Conservation (phyloP, 2,888 invertebrate species). For the Trimorus sp. region DNA sequence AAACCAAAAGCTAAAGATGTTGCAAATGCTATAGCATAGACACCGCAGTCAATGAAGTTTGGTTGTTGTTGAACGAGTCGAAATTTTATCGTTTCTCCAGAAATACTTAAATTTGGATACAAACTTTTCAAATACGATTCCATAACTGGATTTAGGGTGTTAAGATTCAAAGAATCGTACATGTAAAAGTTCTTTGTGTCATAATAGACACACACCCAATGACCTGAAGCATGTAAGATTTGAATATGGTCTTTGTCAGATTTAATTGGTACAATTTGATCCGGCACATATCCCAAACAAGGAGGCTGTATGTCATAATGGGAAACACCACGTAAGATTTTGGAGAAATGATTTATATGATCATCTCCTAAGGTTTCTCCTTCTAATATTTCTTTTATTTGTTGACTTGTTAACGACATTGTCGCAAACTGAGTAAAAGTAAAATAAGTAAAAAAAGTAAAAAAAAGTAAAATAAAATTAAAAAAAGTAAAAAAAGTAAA, state of each 20-base stretch:
- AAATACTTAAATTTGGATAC: constrained; percentile 5
- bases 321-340: constrained; percentile 6
- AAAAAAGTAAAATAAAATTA: no score
- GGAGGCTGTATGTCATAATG: constrained; percentile 16
- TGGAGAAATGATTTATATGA: constrained; percentile 1
- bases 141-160: background rate
- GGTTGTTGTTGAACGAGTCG: constrained; percentile 13
- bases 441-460: no score
- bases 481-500: no score
- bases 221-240: background rate
- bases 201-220: background rate
- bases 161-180: constrained; percentile 12
- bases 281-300: background rate
- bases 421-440: no score
- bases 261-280: background rate
- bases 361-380: background rate
- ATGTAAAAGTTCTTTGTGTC: background rate
- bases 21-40: constrained; percentile 8
- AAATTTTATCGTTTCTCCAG: background rate
- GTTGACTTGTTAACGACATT: no score
- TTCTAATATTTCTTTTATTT: no score
- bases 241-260: constrained; percentile 1
- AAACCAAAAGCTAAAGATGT: background rate
- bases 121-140: background rate
- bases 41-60: background rate